phyloP scores from a whole-genome alignment of 2,113 vertebrate species.

The Halichoeres trimaculatus region DNA sequence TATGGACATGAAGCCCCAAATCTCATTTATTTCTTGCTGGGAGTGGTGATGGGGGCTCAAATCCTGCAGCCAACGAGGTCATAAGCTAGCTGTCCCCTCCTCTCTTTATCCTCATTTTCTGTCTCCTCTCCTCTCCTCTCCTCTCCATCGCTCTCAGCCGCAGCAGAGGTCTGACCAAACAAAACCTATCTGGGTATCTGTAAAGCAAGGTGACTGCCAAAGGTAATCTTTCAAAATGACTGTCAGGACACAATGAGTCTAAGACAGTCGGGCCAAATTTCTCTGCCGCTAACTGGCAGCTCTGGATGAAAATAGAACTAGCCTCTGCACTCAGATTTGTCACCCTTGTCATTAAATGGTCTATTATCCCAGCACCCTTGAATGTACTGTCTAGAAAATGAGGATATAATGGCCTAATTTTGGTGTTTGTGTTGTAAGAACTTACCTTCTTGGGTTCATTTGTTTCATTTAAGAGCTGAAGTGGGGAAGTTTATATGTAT shows the following conservation, averaged over 20 bases:
- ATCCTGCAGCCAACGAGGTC: slow-evolving; percentile 44
- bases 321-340: slow-evolving; percentile 58
- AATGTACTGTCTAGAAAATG: slow-evolving; percentile 42
- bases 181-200: slow-evolving; percentile 49
- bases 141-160: slow-evolving; percentile 25
- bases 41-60: slow-evolving; percentile 38
- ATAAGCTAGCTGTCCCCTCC: slow-evolving; percentile 24
- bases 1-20: slow-evolving; percentile 36
- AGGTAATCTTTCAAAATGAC: slow-evolving; percentile 63
- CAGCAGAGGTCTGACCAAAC: slow-evolving; percentile 63
- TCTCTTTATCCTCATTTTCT: slow-evolving; percentile 12
- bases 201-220: slow-evolving; percentile 69
- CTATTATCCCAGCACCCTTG: slow-evolving; percentile 30
- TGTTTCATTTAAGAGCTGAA: slow-evolving; percentile 35
- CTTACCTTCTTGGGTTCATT: slow-evolving; percentile 26
- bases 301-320: slow-evolving; percentile 54
- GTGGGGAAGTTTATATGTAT: not conserved
- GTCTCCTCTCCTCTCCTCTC: not conserved
- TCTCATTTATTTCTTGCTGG: slow-evolving; percentile 59
- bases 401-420: slow-evolving; percentile 34
- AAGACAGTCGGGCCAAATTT: slow-evolving; percentile 49
- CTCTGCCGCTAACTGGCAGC: slow-evolving; percentile 52
- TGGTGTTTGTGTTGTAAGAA: slow-evolving; percentile 36
- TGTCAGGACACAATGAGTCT: slow-evolving; percentile 64
- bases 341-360: slow-evolving; percentile 48